Percentiles rank a stretch among this genome's conserved stretches.
phyloP scores from a whole-genome alignment of 2,888 invertebrate species.

The Orthosia cruda region DNA sequence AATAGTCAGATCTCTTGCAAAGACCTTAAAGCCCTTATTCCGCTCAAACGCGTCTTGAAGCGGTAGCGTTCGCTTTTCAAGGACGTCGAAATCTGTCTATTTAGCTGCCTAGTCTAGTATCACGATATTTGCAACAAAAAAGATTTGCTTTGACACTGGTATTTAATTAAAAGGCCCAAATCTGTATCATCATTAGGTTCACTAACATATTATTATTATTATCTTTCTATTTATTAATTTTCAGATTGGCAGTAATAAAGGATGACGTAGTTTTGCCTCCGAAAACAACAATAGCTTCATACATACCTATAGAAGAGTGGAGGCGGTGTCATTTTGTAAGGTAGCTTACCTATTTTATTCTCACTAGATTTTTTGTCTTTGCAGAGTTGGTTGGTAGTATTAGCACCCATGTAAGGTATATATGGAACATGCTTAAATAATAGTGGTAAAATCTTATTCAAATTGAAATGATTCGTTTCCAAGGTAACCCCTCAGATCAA shows the following conservation, averaged over 20 bases:
- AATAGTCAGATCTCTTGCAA: no score
- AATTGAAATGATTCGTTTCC: no score
- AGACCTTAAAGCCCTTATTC: no score
- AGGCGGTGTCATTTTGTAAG: conserved; percentile 92
- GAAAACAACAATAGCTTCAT: conserved; percentile 79
- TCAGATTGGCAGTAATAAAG: conserved; percentile 93
- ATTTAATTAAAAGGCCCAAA: not conserved
- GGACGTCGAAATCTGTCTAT: no score
- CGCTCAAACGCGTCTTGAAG: no score
- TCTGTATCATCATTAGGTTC: not conserved
- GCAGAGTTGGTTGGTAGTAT: not conserved
- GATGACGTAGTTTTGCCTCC: conserved; percentile 75
- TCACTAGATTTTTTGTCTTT: conserved; percentile 1
- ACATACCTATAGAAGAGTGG: conserved; percentile 93
- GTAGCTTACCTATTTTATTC: conserved; percentile 81
- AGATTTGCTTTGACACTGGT: not conserved
- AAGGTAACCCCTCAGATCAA: no score
- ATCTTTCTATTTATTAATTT: conserved; percentile 50
- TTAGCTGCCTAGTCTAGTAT: no score
- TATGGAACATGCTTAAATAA: no score
- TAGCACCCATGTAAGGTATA: not conserved
- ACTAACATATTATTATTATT: no score
- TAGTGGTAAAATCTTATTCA: no score
- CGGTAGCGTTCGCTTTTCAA: no score
- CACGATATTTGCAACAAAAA: no score